Evolutionary conservation across 2,113 vertebrate genomes (phyloP).

Genomic region (Prunella himalayana): DNA sequence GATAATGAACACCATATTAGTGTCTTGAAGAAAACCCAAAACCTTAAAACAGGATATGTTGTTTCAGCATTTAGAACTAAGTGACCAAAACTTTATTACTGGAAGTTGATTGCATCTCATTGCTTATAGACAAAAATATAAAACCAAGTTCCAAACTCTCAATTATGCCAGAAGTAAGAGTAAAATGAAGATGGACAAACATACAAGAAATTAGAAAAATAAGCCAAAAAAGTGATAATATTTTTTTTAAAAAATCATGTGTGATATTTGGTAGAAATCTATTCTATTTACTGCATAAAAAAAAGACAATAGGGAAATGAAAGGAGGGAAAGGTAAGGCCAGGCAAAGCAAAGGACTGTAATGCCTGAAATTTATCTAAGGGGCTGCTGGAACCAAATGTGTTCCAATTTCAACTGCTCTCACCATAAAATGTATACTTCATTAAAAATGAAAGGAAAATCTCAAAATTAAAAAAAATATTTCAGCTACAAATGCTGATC

Average conservation of each 20-base stretch:
- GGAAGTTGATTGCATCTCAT: not conserved
- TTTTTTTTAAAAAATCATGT: not conserved
- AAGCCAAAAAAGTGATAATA: not conserved
- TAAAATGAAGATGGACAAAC: not conserved
- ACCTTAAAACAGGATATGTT: slow-evolving; percentile 35
- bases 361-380: not conserved
- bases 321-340: not conserved
- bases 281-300: not conserved
- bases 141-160: not conserved
- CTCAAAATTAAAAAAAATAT: not conserved
- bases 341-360: not conserved
- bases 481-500: not conserved
- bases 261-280: not conserved
- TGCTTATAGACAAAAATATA: not conserved
- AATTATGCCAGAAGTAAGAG: not conserved
- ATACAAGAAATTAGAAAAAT: not conserved
- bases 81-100: slow-evolving; percentile 9
- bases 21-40: slow-evolving; percentile 32
- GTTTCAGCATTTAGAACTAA: slow-evolving; percentile 31
- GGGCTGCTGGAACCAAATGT: not conserved
- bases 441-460: slow-evolving; percentile 17
- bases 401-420: slow-evolving; percentile 23
- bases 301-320: not conserved
- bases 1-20: slow-evolving; percentile 55
- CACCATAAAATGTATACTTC: not conserved